Percentiles rank a stretch among this genome's conserved stretches.
Conservation (phyloP, 2,888 invertebrate species). For the Dione vanillae region DNA sequence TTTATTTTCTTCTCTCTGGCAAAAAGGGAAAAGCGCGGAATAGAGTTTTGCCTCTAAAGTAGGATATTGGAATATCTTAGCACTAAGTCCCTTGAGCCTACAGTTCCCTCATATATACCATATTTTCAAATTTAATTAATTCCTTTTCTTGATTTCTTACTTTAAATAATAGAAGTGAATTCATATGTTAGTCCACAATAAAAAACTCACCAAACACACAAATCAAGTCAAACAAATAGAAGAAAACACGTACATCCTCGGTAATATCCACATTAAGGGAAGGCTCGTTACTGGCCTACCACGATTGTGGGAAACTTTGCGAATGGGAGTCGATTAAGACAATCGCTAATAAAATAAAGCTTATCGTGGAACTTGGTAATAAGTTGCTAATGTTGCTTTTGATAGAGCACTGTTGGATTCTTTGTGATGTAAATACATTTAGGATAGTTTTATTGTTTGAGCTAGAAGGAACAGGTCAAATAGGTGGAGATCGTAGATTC, state of each 20-base stretch:
- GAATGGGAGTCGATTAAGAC: constrained; percentile 43
- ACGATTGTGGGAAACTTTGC: constrained; percentile 32
- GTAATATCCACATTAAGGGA: constrained; percentile 41
- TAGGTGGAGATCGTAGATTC: background rate
- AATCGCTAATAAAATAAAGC: constrained; percentile 47
- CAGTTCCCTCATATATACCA: too few species aligned
- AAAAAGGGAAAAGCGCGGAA: too few species aligned
- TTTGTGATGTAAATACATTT: background rate
- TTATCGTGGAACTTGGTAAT: constrained; percentile 43
- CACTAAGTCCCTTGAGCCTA: too few species aligned
- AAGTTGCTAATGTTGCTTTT: constrained; percentile 39
- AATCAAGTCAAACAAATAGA: constrained; percentile 39
- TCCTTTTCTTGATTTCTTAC: too few species aligned
- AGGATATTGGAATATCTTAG: too few species aligned
- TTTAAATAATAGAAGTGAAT: too few species aligned
- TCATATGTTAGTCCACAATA: too few species aligned
- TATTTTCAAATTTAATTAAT: too few species aligned
- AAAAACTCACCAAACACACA: constrained; percentile 19
- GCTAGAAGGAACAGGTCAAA: background rate
- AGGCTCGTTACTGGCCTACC: constrained; percentile 34
- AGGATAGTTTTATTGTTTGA: background rate
- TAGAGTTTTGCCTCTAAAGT: too few species aligned
- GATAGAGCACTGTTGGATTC: constrained; percentile 4
- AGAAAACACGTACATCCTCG: constrained; percentile 46
- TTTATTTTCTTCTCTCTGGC: too few species aligned